Conservation (phyloP, 1,140 invertebrate species). For the Zaprionus africanus region DNA sequence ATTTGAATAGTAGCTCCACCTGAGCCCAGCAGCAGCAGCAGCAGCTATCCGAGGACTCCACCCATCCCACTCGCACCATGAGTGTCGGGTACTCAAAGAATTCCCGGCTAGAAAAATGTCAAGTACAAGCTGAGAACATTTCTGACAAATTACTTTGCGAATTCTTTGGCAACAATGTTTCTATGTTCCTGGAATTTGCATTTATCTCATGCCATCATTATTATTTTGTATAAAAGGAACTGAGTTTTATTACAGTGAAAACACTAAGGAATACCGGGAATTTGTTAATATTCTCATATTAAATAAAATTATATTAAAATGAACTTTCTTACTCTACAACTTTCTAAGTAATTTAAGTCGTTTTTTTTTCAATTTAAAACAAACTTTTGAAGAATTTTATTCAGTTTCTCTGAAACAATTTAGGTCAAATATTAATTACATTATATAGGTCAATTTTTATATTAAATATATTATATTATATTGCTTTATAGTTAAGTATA, state of each 20-base stretch:
- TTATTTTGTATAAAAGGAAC: not conserved
- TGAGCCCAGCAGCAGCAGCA: constrained; percentile 15
- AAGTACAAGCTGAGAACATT: constrained; percentile 11
- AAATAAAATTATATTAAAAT: not conserved
- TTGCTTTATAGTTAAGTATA: too few species aligned
- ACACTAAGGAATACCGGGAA: not conserved
- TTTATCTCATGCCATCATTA: not conserved
- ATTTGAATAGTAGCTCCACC: constrained; percentile 71
- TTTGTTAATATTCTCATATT: not conserved
- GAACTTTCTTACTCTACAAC: not conserved
- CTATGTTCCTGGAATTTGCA: not conserved
- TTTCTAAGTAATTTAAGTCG: too few species aligned
- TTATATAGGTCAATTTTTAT: too few species aligned
- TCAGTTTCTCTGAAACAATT: too few species aligned
- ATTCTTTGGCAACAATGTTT: not conserved
- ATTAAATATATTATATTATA: too few species aligned
- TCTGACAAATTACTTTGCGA: constrained; percentile 42
- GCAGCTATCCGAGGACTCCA: constrained; percentile 16
- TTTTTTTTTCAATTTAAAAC: too few species aligned
- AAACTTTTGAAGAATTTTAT: too few species aligned
- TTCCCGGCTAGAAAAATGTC: constrained; percentile 28
- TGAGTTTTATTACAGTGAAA: not conserved
- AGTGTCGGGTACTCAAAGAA: constrained; percentile 38
- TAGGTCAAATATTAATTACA: too few species aligned
- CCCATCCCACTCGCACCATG: not conserved